Percentiles rank a stretch among this genome's conserved stretches.
Conservation (phyloP, 30 jellyfish, hydroid and myxozoan species). For the Clytia hemisphaerica region DNA sequence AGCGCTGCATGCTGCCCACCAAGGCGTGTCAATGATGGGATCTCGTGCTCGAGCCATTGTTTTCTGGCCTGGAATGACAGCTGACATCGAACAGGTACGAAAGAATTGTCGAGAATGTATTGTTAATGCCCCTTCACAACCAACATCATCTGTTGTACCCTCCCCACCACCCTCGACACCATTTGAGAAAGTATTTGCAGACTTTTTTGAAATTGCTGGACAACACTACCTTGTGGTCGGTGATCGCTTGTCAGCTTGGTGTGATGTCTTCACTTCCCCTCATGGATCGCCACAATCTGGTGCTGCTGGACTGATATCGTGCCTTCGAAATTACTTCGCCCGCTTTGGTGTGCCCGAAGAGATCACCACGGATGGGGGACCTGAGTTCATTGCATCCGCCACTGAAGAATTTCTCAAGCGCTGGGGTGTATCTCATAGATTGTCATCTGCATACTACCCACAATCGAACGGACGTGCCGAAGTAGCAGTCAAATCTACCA, state of each 20-base stretch:
- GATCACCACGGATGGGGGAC: no score
- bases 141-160: background rate
- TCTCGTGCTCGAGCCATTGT: background rate
- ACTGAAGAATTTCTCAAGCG: no score
- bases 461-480: no score
- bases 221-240: conserved; percentile 1
- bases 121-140: conserved; percentile 8
- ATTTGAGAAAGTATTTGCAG: conserved; percentile 8
- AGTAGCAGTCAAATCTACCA: no score
- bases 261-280: background rate
- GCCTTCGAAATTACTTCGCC: conserved; percentile 16
- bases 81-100: background rate
- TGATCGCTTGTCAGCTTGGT: conserved; percentile 9
- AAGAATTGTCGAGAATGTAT: conserved; percentile 1
- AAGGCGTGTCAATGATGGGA: no score
- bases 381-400: no score
- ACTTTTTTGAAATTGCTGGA: no score
- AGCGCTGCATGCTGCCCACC: no score
- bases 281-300: no score
- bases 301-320: conserved; percentile 7
- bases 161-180: conserved; percentile 8
- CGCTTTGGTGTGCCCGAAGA: conserved; percentile 13
- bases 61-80: background rate
- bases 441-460: no score
- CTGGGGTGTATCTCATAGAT: no score